These are phyloP conservation scores for Acanthurus lineatus DNA, from an alignment of 2,797 vertebrate species.

Conservation along the genomic window DNA sequence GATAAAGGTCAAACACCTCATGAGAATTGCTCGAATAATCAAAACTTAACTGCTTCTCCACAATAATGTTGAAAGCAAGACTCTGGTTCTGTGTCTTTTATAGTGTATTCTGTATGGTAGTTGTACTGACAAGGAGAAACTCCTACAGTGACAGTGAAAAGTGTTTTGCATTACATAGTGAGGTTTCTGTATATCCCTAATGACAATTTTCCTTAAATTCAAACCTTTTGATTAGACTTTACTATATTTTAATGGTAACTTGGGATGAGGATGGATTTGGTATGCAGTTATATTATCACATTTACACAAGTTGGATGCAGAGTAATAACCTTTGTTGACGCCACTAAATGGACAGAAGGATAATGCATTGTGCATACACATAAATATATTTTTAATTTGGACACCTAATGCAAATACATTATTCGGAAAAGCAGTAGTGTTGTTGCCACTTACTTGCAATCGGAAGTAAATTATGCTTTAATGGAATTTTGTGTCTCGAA, in stretches of 20 bases:
- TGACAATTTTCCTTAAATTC: no score
- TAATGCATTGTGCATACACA: not conserved
- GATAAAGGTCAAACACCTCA: conserved; percentile 38
- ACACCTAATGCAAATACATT: no score
- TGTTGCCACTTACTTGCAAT: conserved; percentile 56
- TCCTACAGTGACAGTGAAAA: no score
- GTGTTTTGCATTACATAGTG: no score
- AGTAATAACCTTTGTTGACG: not conserved
- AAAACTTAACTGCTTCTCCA: conserved; percentile 9
- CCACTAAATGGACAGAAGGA: not conserved
- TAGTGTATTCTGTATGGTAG: not conserved
- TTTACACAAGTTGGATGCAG: not conserved
- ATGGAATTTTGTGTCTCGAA: not conserved
- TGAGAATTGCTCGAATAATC: conserved; percentile 38
- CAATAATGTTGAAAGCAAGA: conserved; percentile 1
- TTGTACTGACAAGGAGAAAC: not conserved
- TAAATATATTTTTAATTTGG: no score
- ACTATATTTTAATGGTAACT: not conserved
- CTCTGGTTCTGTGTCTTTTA: not conserved
- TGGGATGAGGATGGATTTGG: not conserved
- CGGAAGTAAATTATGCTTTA: conserved; percentile 22
- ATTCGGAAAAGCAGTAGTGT: not conserved
- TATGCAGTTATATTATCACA: not conserved
- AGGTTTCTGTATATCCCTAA: no score
- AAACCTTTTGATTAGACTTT: not conserved